phyloP scores from a whole-genome alignment of 2,888 invertebrate genomes.

The Oxyteleia sp. region DNA sequence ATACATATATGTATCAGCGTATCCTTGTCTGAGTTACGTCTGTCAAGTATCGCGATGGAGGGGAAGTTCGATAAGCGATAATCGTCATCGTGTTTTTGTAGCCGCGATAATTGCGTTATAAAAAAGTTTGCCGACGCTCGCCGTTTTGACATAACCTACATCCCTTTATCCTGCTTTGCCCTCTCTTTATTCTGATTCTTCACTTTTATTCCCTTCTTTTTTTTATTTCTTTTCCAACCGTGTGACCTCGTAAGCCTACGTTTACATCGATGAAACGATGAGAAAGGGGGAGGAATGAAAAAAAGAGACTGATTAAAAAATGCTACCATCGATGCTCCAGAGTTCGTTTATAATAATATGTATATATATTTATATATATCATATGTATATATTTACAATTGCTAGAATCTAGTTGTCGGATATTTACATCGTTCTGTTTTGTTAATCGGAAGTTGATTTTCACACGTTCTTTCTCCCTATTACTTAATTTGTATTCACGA shows the following conservation, averaged over 20 bases:
- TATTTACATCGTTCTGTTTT: conserved; percentile 76
- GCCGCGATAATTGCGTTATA: conserved; percentile 34
- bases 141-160: conserved; percentile 29
- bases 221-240: not conserved
- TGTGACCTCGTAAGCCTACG: conserved; percentile 1
- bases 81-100: conserved; percentile 26
- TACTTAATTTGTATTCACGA: conserved; percentile 32
- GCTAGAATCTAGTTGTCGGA: conserved; percentile 73
- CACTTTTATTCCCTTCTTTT: not conserved
- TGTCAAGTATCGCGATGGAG: conserved; percentile 41
- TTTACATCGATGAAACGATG: conserved; percentile 37
- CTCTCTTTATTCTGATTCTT: conserved; percentile 9
- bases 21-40: conserved; percentile 48
- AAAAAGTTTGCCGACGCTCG: conserved; percentile 46
- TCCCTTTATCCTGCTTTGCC: not conserved
- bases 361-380: conserved; percentile 58
- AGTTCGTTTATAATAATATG: conserved; percentile 50
- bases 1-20: conserved; percentile 51
- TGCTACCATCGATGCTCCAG: conserved; percentile 44
- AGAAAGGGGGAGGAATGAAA: conserved; percentile 9
- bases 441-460: conserved; percentile 60
- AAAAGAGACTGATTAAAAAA: not conserved
- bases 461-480: conserved; percentile 42
- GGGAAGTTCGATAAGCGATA: conserved; percentile 29
- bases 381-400: conserved; percentile 81